Evolutionary conservation across 2,113 vertebrate genomes (phyloP).

Genomic region (Sylvietta virens): DNA sequence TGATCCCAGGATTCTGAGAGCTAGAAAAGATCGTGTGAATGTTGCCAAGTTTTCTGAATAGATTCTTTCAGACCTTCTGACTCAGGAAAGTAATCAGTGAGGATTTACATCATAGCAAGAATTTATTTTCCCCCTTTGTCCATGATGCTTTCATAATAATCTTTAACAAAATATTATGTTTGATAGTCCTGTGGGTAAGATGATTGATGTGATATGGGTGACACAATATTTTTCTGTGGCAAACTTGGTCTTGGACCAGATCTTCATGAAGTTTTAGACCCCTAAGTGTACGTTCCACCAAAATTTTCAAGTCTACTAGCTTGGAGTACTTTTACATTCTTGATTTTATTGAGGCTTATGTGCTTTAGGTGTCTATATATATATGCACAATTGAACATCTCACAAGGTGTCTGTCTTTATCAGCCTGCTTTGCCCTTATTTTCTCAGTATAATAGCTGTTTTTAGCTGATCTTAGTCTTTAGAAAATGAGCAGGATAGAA

Average conservation of each 20-base stretch:
- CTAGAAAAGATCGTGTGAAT: background rate
- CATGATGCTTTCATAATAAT: background rate
- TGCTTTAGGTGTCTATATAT: background rate
- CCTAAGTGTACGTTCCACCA: background rate
- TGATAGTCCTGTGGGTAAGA: background rate
- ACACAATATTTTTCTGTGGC: background rate
- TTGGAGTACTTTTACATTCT: background rate
- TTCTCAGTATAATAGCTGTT: background rate
- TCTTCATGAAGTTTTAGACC: background rate
- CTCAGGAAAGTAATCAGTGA: background rate
- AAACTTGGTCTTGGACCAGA: background rate
- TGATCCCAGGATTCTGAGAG: background rate
- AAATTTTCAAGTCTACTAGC: background rate
- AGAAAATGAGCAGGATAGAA: background rate
- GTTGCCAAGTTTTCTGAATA: background rate
- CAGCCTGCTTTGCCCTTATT: background rate
- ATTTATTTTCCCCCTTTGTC: background rate
- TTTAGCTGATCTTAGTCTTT: background rate
- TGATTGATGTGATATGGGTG: background rate
- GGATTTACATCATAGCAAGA: background rate
- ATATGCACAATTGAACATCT: background rate
- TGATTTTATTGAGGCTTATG: background rate
- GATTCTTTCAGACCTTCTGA: background rate
- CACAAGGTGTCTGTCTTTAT: background rate
- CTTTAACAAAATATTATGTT: background rate